phyloP scores from a whole-genome alignment of 2,797 vertebrate species.

The Heteromormyrus szaboi region DNA sequence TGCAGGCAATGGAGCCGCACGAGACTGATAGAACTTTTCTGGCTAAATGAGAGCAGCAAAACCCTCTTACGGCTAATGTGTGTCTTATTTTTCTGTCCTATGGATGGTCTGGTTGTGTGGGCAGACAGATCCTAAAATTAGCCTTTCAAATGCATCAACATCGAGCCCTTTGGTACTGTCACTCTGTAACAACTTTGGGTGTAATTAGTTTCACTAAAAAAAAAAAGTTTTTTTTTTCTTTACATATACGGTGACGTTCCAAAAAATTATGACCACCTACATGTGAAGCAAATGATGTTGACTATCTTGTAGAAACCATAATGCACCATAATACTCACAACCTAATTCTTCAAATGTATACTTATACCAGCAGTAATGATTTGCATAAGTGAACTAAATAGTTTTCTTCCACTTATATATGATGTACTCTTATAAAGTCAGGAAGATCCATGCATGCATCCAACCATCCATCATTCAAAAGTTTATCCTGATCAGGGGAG shows the following conservation, averaged over 20 bases:
- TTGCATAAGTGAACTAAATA: not conserved
- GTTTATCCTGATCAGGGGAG: not conserved
- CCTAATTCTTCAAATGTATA: not conserved
- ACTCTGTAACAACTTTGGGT: not conserved
- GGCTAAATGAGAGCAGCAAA: constrained; percentile 20
- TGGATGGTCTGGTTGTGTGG: not conserved
- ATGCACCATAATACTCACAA: not conserved
- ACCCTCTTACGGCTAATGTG: not conserved
- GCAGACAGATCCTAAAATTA: constrained; percentile 4
- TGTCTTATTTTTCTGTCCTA: not conserved
- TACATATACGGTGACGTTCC: not conserved
- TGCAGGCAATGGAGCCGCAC: constrained; percentile 36
- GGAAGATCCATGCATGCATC: not conserved
- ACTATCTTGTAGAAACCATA: not conserved
- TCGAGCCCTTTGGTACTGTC: not conserved
- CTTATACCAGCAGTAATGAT: not conserved
- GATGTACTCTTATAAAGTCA: not conserved
- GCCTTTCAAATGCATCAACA: not conserved
- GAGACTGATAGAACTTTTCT: constrained; percentile 36
- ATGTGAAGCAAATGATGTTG: not conserved
- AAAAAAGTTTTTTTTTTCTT: not conserved
- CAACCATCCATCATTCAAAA: not conserved
- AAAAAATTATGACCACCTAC: not conserved
- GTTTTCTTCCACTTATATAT: not conserved
- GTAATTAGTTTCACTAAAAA: not conserved